Base-by-base conservation (phyloP, 2,797 vertebrate species). In the Thaleichthys pacificus region DNA sequence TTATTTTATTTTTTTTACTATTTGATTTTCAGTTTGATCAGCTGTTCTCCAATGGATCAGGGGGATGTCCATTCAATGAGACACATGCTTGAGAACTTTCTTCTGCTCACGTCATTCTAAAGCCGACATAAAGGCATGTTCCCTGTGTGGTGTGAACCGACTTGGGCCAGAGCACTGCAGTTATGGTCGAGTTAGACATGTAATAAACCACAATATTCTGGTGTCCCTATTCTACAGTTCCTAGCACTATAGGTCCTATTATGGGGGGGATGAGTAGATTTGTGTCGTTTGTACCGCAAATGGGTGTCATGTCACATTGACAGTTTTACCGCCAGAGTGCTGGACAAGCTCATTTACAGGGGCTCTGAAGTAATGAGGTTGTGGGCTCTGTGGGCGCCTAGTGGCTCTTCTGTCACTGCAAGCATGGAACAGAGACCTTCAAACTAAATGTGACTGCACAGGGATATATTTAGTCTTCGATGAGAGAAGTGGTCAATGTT, bases 71-170 rank as follows among this genome's bases (percentile, higher is more conserved):
- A 8, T 35, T 35, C 32, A 35, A 8, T 35, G 32, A 35, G 32
- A 8, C 32, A 0, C 32, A 2, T 8, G 32, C 32, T 8, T 35
- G 32, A 35, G 32, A 72, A 42, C 70, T 82, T 82, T 79, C 74
- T 78, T 73, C 70, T 12, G 19, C 57, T 58, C 70, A 22, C 3
- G 21, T 58, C 58, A 5, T 49, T 51, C 47, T 66, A 7, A 66
- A 24, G 21, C 8, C n/a, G 21, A 47, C 15, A 47, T 12, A 5
- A 35, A 21, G 32, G 32, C 15, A 22, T n/a, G 19, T 66, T 66
- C 38, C 51, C 38, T 51, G 42, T 22, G 9, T 22, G 8, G 7
- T 2, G 15, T 51, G 15, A 17, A 3, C 22, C 51, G 38, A 49
- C 24, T 66, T 26, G 63, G 9, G 35, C 15, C 32, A 22, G 42